phyloP scores from a whole-genome alignment of 2,113 vertebrate genomes.

The Gymnobelideus leadbeateri region DNA sequence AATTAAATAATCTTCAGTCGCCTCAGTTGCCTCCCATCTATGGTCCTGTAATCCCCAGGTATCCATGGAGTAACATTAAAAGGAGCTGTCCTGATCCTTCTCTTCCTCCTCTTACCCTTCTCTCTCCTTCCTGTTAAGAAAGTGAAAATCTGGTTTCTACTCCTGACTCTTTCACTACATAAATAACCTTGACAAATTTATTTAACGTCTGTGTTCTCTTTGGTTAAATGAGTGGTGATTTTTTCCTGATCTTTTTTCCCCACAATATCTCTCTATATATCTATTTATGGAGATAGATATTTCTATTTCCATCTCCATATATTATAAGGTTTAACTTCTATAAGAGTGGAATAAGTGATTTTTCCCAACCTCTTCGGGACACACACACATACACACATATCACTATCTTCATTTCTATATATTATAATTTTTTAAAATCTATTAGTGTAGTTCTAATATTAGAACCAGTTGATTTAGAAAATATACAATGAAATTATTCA shows the following conservation, averaged over 20 bases:
- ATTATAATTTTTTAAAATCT: too few relatives aligned
- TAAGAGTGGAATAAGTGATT: too few relatives aligned
- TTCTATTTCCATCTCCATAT: not conserved
- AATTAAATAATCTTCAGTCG: too few relatives aligned
- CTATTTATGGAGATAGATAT: not conserved
- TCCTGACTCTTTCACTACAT: not conserved
- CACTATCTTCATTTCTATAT: too few relatives aligned
- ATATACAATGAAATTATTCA: too few relatives aligned
- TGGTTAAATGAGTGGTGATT: not conserved
- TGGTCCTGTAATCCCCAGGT: too few relatives aligned
- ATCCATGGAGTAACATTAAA: not conserved
- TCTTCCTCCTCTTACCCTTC: not conserved
- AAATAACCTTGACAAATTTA: not conserved
- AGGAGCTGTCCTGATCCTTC: not conserved
- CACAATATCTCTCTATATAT: too few relatives aligned
- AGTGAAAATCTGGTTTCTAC: not conserved
- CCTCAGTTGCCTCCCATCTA: not conserved
- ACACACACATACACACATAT: too few relatives aligned
- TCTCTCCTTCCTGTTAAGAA: not conserved
- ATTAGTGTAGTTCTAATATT: too few relatives aligned
- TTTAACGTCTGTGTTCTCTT: not conserved
- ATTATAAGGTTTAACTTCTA: too few relatives aligned
- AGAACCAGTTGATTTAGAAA: too few relatives aligned
- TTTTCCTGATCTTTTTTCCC: not conserved
- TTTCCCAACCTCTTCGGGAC: too few relatives aligned